A percentile compares a stretch with the other conserved stretches of the same genome.
These are phyloP conservation scores for Noctua comes DNA, from an alignment of 2,888 invertebrate genomes.

Conservation along the genomic window DNA sequence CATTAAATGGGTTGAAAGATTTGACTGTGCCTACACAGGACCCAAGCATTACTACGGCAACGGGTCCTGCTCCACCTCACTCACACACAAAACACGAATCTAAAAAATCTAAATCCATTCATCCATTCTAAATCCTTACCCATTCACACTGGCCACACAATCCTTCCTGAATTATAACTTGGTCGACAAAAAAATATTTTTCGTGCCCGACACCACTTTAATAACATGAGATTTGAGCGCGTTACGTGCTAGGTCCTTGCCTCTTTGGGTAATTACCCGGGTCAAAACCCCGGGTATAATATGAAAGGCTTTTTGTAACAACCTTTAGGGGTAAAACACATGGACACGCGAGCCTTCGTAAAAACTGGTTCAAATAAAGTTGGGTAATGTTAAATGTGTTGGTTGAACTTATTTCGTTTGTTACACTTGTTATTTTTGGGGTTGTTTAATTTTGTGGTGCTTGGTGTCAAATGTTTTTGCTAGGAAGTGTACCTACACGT, in stretches of 20 bases:
- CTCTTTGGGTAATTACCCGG: conserved; percentile 70
- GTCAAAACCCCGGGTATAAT: conserved; percentile 56
- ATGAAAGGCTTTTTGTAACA: conserved; percentile 59
- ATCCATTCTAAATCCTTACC: conserved; percentile 27
- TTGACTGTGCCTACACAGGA: not conserved
- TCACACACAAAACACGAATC: conserved; percentile 14
- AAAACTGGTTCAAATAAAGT: conserved; percentile 50
- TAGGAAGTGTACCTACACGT: not conserved
- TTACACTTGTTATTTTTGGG: conserved; percentile 16
- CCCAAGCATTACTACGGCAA: not conserved
- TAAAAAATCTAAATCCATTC: conserved; percentile 38
- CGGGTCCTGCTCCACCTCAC: too few relatives aligned
- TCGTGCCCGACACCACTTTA: conserved; percentile 63
- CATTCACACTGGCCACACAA: conserved; percentile 36
- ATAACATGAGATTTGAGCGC: conserved; percentile 71
- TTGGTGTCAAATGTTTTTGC: conserved; percentile 12
- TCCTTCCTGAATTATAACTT: conserved; percentile 55
- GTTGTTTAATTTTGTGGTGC: conserved; percentile 11
- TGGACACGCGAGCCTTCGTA: conserved; percentile 51
- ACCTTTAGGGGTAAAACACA: conserved; percentile 55
- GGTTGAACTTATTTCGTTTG: conserved; percentile 49
- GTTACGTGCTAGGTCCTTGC: conserved; percentile 61
- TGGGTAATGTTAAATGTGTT: conserved; percentile 54
- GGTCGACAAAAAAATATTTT: conserved; percentile 66
- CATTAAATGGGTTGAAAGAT: not conserved